phyloP scores from a whole-genome alignment of 2,797 vertebrate species.

The Benthosema pterotum region DNA sequence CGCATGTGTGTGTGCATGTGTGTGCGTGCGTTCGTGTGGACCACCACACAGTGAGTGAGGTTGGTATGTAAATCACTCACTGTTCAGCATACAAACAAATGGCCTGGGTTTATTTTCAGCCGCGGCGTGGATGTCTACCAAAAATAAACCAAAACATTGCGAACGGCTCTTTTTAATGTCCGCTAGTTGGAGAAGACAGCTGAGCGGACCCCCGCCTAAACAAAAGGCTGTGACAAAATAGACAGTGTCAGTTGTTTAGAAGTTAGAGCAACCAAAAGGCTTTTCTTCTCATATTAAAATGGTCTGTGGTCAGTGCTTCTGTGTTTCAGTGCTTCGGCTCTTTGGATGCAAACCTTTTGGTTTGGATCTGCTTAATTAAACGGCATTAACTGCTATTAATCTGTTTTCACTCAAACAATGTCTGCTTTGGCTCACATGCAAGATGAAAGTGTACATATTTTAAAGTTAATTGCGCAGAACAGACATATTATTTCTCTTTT shows the following conservation, averaged over 20 bases:
- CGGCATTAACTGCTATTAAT: constrained; percentile 12
- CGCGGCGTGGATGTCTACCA: constrained; percentile 6
- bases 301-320: constrained; percentile 44
- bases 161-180: constrained; percentile 35
- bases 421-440: constrained; percentile 24
- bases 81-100: constrained; percentile 16
- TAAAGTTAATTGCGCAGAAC: constrained; percentile 5
- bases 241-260: constrained; percentile 53
- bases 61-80: constrained; percentile 16
- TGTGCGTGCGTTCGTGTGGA: too few species aligned
- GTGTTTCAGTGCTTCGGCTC: constrained; percentile 52
- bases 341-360: neutral
- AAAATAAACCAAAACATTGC: constrained; percentile 24
- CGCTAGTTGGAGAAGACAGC: constrained; percentile 23
- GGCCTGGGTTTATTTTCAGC: constrained; percentile 28
- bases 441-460: constrained; percentile 4
- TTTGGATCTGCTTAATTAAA: constrained; percentile 38
- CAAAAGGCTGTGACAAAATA: constrained; percentile 42
- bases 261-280: constrained; percentile 38
- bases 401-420: constrained; percentile 26
- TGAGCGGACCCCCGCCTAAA: constrained; percentile 34
- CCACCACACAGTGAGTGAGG: neutral
- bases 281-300: constrained; percentile 51
- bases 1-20: too few species aligned
- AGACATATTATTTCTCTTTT: neutral